Percentiles rank a stretch among this genome's conserved stretches.
Conservation (phyloP, 2,113 vertebrate species). For the Calypte anna region DNA sequence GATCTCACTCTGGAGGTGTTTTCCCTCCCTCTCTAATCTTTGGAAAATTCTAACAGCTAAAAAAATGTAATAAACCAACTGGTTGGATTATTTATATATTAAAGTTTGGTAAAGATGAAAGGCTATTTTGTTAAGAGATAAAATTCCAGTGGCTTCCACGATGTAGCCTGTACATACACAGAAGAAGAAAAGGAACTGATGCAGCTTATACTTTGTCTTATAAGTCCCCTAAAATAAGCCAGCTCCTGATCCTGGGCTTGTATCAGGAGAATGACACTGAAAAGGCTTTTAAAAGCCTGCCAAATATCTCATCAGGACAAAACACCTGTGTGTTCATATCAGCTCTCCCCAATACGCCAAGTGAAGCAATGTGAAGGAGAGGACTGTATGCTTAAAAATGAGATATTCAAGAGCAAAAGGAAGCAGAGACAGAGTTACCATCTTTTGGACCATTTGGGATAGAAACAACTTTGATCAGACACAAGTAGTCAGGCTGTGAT, state of each 20-base stretch:
- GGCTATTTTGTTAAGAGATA: constrained; percentile 46
- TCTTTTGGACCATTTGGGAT: not conserved
- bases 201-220: constrained; percentile 55
- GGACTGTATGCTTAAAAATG: not conserved
- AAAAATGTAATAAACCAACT: constrained; percentile 61
- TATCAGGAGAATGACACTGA: not conserved
- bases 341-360: not conserved
- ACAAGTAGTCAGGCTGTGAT: not conserved
- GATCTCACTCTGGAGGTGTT: not conserved
- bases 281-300: constrained; percentile 45
- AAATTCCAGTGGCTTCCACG: constrained; percentile 35
- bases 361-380: not conserved
- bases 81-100: constrained; percentile 27
- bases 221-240: constrained; percentile 39
- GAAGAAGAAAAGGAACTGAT: constrained; percentile 24
- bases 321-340: not conserved
- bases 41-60: constrained; percentile 8
- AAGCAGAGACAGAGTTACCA: not conserved
- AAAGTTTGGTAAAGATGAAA: constrained; percentile 43
- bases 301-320: constrained; percentile 38
- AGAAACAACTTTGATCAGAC: not conserved
- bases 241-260: not conserved
- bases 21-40: constrained; percentile 36
- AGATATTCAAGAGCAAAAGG: not conserved
- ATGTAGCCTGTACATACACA: not conserved